Percentiles rank a stretch among this genome's conserved stretches.
These are phyloP conservation scores for Acrobasis consociella DNA, from an alignment of 2,888 invertebrate species.

Conservation along the genomic window DNA sequence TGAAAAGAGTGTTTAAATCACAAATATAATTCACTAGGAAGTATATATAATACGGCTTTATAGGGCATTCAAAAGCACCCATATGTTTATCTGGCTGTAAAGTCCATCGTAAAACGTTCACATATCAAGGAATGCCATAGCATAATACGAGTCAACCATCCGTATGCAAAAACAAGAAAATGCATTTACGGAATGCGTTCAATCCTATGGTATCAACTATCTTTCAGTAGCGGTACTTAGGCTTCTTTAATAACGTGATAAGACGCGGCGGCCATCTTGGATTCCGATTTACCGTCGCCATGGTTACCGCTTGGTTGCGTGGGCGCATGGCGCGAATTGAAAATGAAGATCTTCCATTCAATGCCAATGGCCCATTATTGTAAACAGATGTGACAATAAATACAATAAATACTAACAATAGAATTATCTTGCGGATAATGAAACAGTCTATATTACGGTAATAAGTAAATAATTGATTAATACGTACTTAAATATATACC, in stretches of 20 bases:
- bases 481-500: too few relatives aligned
- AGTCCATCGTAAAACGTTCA: constrained; percentile 4
- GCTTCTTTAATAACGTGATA: constrained; percentile 59
- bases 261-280: constrained; percentile 63
- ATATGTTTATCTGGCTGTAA: constrained; percentile 4
- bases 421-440: not conserved
- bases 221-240: constrained; percentile 42
- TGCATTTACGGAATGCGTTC: constrained; percentile 6
- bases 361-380: constrained; percentile 17
- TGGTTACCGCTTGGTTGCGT: constrained; percentile 65
- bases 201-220: constrained; percentile 28
- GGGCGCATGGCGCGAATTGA: constrained; percentile 41
- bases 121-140: constrained; percentile 1
- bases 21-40: constrained; percentile 3
- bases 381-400: not conserved
- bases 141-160: constrained; percentile 5
- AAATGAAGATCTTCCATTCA: constrained; percentile 5
- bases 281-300: constrained; percentile 58
- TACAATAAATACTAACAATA: not conserved
- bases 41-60: constrained; percentile 3
- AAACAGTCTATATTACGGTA: too few relatives aligned
- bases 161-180: constrained; percentile 15
- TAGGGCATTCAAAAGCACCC: constrained; percentile 2
- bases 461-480: too few relatives aligned
- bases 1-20: not conserved